phyloP scores from a whole-genome alignment of 92 coral and sea anemone species.

The Pocillopora grandis region DNA sequence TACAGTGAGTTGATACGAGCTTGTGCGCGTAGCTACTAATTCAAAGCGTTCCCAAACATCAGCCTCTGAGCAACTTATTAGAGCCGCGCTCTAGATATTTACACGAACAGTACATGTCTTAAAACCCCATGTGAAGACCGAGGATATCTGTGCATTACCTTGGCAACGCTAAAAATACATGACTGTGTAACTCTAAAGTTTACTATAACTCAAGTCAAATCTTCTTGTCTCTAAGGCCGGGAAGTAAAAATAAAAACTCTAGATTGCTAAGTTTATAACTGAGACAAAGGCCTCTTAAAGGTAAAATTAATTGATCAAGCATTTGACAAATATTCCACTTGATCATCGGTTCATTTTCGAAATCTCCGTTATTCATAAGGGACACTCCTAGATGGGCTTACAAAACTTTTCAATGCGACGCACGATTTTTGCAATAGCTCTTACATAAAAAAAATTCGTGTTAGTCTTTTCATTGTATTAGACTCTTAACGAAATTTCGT shows the following conservation, averaged over 20 bases:
- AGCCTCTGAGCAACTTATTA: too few relatives aligned
- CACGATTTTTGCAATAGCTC: too few relatives aligned
- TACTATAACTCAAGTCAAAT: background rate
- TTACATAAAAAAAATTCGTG: too few relatives aligned
- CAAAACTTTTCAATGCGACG: too few relatives aligned
- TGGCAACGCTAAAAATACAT: too few relatives aligned
- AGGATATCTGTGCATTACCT: too few relatives aligned
- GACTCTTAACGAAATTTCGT: too few relatives aligned
- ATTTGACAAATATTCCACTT: background rate
- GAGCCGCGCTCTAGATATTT: background rate
- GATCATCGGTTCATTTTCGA: background rate
- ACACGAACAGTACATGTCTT: background rate
- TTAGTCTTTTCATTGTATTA: too few relatives aligned
- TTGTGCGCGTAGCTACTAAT: background rate
- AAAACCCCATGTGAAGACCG: background rate
- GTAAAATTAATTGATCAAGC: background rate
- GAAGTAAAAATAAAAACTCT: background rate
- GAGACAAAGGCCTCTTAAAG: background rate
- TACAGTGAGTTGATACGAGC: background rate
- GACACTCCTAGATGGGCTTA: too few relatives aligned
- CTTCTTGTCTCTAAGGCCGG: constrained; percentile 4
- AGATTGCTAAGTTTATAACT: background rate
- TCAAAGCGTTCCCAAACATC: too few relatives aligned
- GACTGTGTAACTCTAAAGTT: too few relatives aligned
- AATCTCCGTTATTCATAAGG: background rate